A percentile compares a stretch with the other conserved stretches of the same genome.
These are phyloP conservation scores for Eilema sororculum DNA, from an alignment of 2,888 invertebrate species.

Conservation along the genomic window DNA sequence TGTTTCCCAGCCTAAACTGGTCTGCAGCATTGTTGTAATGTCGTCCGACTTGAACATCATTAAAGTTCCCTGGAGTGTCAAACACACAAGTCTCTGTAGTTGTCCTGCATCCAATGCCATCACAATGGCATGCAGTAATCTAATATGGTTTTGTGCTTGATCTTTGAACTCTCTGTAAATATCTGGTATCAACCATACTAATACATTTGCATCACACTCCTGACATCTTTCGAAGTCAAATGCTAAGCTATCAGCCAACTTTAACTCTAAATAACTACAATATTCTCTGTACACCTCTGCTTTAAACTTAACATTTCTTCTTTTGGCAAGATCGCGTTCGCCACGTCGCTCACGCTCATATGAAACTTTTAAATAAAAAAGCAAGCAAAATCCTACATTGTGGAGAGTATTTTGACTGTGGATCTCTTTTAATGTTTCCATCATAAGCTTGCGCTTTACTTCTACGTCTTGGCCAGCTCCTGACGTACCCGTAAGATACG, in stretches of 20 bases:
- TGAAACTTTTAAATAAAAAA: slow-evolving; percentile 95
- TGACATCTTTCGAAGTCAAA: slow-evolving; percentile 96
- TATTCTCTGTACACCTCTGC: slow-evolving; percentile 95
- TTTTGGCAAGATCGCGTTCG: slow-evolving; percentile 83
- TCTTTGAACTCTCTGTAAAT: slow-evolving; percentile 96
- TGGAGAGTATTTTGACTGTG: slow-evolving; percentile 89
- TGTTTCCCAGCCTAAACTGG: slow-evolving; percentile 97
- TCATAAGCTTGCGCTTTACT: slow-evolving; percentile 92
- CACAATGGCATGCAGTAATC: slow-evolving; percentile 95
- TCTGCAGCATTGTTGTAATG: slow-evolving; percentile 91
- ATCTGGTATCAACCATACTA: slow-evolving; percentile 97
- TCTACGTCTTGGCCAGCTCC: slow-evolving; percentile 85
- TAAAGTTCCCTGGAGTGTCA: slow-evolving; percentile 95
- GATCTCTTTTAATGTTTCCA: slow-evolving; percentile 94
- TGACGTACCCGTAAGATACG: slow-evolving; percentile 90
- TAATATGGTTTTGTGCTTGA: slow-evolving; percentile 94
- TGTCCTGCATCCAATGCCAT: slow-evolving; percentile 96
- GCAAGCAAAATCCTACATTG: slow-evolving; percentile 93
- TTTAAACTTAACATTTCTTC: slow-evolving; percentile 90
- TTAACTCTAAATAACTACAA: slow-evolving; percentile 92
- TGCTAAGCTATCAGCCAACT: slow-evolving; percentile 91
- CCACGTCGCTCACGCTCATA: slow-evolving; percentile 86
- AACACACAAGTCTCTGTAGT: slow-evolving; percentile 95
- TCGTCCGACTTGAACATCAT: slow-evolving; percentile 94
- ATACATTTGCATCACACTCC: slow-evolving; percentile 94